Evolutionary conservation across 2,113 vertebrate genomes (phyloP), one percentile per base, ranked within the genome.

Genomic region (Plecturocebus donacophilus): DNA sequence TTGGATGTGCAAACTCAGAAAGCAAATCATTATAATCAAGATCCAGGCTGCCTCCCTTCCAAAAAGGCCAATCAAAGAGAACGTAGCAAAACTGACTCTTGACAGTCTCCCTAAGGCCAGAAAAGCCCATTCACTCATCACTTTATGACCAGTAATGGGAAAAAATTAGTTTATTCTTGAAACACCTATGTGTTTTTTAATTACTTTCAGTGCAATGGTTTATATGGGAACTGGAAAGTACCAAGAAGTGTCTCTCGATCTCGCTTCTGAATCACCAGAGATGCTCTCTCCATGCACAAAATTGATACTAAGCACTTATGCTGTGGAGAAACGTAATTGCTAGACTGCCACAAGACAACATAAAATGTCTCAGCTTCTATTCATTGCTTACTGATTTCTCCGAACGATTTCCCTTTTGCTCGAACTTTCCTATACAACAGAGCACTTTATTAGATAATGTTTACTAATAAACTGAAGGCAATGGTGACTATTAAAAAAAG

Each of bases 401-500:
- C 25, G 87, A 91, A 95, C 54, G 82, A 96, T 95, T 93, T 87
- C 70, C 38, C 70, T 91, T 95, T 95, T 35, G 64, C 45, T 90
- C 45, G 68, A 38, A 96, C 45, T 92, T 87, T 80, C 56, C 87
- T 81, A 30, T 90, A 91, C 56, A 91, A 83, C 42, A 77, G 45
- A 90, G 40, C 19, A 85, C 71, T 95, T 90, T 92, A 90, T 97
- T 87, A 88, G 88, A 79, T 73, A 90, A 87, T 95, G 83, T 96
- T 96, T 94, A 91, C 93, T 95, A 96, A 96, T 95, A 97, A 97
- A 97, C 94, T 85, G 66, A 90, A 98, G 58, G 71, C 89, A 64
- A 95, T 45, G 5, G 61, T 96, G 95, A 94, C 75, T 91, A 97
- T 93, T 95, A 79, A 81, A 95, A 96, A 96, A 94, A 96, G 93